Evolutionary conservation across 2,797 vertebrate genomes (phyloP), one percentile per base, ranked within the genome.

Genomic region (Onychomys arenicola): DNA sequence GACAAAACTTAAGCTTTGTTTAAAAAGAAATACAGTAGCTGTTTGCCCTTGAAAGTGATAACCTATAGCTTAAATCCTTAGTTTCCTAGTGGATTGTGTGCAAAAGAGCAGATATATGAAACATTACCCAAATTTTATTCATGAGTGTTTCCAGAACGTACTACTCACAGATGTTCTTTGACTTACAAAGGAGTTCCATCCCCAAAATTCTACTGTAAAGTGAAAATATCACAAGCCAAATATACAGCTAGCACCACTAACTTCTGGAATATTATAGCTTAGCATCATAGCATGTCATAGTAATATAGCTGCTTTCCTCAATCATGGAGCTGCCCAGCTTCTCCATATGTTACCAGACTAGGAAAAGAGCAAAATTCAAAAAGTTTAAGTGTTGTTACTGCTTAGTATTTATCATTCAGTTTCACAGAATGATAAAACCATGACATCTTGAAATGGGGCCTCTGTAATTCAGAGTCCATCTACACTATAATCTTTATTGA

Each of bases 11-110:
- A 59, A 91, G 55, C n/a, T 46, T 77, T 37, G 25, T 76, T 80
- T 71, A 40, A 14, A 78, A 59, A 46, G 87, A 87, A 46, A 84
- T 43, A 73, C 21, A 93, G 25, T 43, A 59, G 21, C 10, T 87
- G 32, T 76, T 80, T 84, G 9, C 43, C 21, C 87, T 96, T 78
- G 27, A 93, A 94, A 95, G 77, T 78, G 4, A 71, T 61, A 69
- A 83, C 2, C 6, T 76, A 73, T 89, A 65, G 40, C 67, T 69
- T n/a, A 57, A 94, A 89, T 80, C 0, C 0, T 75, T 82, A 71
- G 4, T 37, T n/a, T n/a, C n/a, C n/a, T n/a, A n/a, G n/a, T n/a
- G 16, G 63, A 2, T 85, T 85, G 5, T n/a, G 43, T 16, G 37
- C 55, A 82, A 94, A 85, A 80, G 2, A 77, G 19, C 5, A 89